Conservation (phyloP, 2,113 vertebrate species). For the Vidua chalybeata region DNA sequence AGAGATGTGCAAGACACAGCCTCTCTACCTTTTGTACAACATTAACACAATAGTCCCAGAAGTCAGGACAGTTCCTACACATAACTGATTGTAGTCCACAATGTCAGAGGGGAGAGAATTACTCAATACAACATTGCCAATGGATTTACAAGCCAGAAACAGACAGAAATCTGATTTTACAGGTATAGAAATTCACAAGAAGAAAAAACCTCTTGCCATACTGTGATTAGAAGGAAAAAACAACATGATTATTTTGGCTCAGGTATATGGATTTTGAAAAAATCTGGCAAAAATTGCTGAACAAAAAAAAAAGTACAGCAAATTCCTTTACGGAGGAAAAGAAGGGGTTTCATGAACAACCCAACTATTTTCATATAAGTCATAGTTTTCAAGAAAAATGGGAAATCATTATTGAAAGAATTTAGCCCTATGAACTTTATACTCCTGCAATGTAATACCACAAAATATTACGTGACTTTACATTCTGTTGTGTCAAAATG, state of each 20-base stretch:
- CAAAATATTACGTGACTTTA: not conserved
- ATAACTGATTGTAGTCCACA: not conserved
- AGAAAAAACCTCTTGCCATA: not conserved
- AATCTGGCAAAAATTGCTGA: not conserved
- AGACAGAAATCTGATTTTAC: not conserved
- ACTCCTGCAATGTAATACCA: not conserved
- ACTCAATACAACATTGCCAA: not conserved
- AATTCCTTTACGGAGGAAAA: not conserved
- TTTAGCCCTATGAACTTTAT: not conserved
- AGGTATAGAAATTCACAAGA: not conserved
- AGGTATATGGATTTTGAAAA: not conserved
- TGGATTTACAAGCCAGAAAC: not conserved
- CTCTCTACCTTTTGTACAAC: not conserved
- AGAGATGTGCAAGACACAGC: not conserved
- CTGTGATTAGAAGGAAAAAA: not conserved
- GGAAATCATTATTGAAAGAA: not conserved
- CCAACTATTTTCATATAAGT: not conserved
- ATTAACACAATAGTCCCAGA: not conserved
- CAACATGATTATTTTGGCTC: not conserved
- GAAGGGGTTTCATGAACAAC: not conserved
- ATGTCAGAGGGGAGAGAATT: not conserved
- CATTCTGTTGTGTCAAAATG: not conserved
- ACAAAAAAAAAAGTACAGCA: not conserved
- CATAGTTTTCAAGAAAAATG: not conserved
- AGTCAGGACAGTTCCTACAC: not conserved